A percentile compares a stretch with the other conserved stretches of the same genome.
Conservation (phyloP, 1,140 invertebrate species). For the Agraylea sexmaculata region DNA sequence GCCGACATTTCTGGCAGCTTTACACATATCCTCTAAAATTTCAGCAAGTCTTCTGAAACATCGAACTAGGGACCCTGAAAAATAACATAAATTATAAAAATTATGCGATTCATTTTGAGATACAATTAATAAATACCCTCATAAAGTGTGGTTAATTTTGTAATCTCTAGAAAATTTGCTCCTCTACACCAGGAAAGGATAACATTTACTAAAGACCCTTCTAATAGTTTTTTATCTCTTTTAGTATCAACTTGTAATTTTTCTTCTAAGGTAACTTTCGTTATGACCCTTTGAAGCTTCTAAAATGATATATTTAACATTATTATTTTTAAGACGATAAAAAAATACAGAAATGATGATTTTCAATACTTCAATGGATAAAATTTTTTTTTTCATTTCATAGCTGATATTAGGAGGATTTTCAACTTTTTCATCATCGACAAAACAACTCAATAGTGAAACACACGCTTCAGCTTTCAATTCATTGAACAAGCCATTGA, state of each 20-base stretch:
- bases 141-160: conserved; percentile 95
- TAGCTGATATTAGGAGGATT: background rate
- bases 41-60: conserved; percentile 95
- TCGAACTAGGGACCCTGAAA: conserved; percentile 87
- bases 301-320: conserved; percentile 33
- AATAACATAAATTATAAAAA: conserved; percentile 7
- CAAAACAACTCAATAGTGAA: conserved; percentile 92
- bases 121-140: conserved; percentile 56
- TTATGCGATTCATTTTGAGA: background rate
- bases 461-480: conserved; percentile 71
- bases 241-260: conserved; percentile 88
- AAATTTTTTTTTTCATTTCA: background rate
- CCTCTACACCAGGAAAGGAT: conserved; percentile 93
- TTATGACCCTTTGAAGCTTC: conserved; percentile 79
- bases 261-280: conserved; percentile 80
- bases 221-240: conserved; percentile 83
- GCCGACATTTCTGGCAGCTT: conserved; percentile 94
- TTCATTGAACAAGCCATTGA: conserved; percentile 89
- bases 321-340: too few relatives aligned
- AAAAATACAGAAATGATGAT: too few relatives aligned
- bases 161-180: conserved; percentile 83
- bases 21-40: conserved; percentile 84
- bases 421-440: conserved; percentile 82
- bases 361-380: too few relatives aligned
- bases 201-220: conserved; percentile 92